Evolutionary conservation across 2,113 vertebrate species (phyloP).

Genomic region (Tragelaphus strepsiceros): DNA sequence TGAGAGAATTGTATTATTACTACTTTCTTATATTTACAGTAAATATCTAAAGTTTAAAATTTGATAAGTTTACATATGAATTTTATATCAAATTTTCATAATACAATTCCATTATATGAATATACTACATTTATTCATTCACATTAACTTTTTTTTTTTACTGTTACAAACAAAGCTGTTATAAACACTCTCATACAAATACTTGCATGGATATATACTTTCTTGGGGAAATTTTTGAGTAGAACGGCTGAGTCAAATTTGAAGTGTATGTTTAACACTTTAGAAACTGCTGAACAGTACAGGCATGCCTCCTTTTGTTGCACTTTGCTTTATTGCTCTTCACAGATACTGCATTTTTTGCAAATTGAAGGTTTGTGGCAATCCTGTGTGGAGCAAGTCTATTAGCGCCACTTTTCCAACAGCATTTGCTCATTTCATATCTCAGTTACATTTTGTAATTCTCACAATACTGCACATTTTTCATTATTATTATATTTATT

Average conservation of each 20-base stretch:
- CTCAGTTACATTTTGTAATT: neutral
- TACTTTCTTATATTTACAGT: neutral
- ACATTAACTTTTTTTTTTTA: neutral
- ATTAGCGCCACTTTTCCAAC: neutral
- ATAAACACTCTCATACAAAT: neutral
- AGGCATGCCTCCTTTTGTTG: neutral
- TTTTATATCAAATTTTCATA: neutral
- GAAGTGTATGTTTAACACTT: neutral
- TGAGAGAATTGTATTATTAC: neutral
- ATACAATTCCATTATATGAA: neutral
- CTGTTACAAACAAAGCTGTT: neutral
- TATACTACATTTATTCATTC: neutral
- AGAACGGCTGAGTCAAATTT: neutral
- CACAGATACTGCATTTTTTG: neutral
- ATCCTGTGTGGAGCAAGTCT: neutral
- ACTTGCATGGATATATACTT: neutral
- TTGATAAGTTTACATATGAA: neutral
- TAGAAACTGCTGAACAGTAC: neutral
- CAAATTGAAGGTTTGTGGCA: neutral
- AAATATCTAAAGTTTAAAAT: neutral
- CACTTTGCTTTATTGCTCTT: neutral
- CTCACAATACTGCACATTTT: neutral
- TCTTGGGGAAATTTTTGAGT: neutral
- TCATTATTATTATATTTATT: neutral
- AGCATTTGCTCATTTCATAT: neutral